Conservation (phyloP, 1,140 invertebrate species). For the Prorops nasuta region DNA sequence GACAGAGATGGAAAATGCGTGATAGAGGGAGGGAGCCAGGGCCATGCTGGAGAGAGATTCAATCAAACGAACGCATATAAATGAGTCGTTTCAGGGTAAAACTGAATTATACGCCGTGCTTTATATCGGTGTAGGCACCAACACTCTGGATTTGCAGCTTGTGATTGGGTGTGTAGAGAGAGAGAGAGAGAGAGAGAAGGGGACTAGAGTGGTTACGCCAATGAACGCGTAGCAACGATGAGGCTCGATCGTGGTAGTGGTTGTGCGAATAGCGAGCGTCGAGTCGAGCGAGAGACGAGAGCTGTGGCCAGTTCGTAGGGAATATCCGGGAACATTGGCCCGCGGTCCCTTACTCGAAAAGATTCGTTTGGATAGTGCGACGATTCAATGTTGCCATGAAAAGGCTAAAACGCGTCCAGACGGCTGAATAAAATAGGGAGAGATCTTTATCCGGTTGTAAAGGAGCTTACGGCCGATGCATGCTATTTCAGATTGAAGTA, state of each 20-base stretch:
- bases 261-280: too few relatives aligned
- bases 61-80: slow-evolving; percentile 53
- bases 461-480: slow-evolving; percentile 12
- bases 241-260: neutral
- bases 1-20: neutral
- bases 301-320: too few relatives aligned
- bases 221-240: neutral
- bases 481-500: neutral
- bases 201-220: neutral
- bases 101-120: slow-evolving; percentile 43
- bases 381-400: slow-evolving; percentile 8
- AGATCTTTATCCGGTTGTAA: slow-evolving; percentile 15
- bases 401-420: neutral
- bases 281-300: too few relatives aligned
- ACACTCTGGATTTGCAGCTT: too few relatives aligned
- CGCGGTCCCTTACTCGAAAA: slow-evolving; percentile 17
- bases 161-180: too few relatives aligned
- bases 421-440: slow-evolving; percentile 5
- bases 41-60: slow-evolving; percentile 38
- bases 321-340: slow-evolving; percentile 21
- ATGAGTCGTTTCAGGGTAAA: slow-evolving; percentile 51
- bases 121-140: slow-evolving; percentile 29
- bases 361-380: slow-evolving; percentile 29
- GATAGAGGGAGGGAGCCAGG: slow-evolving; percentile 4
- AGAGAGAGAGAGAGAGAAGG: neutral